Evolutionary conservation across 2,797 vertebrate genomes (phyloP).

Genomic region (Bothrops alternatus): DNA sequence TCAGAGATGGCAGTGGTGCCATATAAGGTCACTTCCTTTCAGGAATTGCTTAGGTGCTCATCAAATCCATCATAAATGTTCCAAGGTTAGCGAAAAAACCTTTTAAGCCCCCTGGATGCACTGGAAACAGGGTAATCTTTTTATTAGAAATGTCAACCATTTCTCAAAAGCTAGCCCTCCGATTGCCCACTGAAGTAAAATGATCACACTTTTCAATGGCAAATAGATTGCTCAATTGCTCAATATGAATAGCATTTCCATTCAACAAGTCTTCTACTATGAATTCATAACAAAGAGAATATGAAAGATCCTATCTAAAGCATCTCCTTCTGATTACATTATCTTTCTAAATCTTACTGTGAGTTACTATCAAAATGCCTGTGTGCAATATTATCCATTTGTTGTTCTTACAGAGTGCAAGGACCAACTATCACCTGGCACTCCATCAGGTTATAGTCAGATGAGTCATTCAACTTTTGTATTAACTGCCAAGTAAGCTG

Average conservation of each 20-base stretch:
- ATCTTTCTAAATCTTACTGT: not conserved
- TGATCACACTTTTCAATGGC: slow-evolving; percentile 52
- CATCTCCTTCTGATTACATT: not conserved
- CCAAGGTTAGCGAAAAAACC: not conserved
- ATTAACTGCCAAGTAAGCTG: not conserved
- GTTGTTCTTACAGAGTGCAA: not conserved
- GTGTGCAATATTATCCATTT: not conserved
- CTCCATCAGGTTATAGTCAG: slow-evolving; percentile 1
- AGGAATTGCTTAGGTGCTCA: not conserved
- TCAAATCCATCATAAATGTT: not conserved
- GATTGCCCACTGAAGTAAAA: slow-evolving; percentile 46
- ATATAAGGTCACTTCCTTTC: not conserved
- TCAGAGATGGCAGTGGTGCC: not conserved
- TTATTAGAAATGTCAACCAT: not conserved
- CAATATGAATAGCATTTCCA: slow-evolving; percentile 43
- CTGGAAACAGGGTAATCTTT: not conserved
- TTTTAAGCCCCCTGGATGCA: not conserved
- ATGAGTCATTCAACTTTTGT: not conserved
- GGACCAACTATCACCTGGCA: not conserved
- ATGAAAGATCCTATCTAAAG: not conserved
- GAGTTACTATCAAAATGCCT: not conserved
- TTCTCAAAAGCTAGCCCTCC: slow-evolving; percentile 42
- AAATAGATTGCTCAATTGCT: slow-evolving; percentile 49
- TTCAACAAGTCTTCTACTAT: slow-evolving; percentile 25
- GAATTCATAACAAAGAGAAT: not conserved